phyloP scores from a whole-genome alignment of 1,140 invertebrate genomes.

The Megalonaias nervosa region DNA sequence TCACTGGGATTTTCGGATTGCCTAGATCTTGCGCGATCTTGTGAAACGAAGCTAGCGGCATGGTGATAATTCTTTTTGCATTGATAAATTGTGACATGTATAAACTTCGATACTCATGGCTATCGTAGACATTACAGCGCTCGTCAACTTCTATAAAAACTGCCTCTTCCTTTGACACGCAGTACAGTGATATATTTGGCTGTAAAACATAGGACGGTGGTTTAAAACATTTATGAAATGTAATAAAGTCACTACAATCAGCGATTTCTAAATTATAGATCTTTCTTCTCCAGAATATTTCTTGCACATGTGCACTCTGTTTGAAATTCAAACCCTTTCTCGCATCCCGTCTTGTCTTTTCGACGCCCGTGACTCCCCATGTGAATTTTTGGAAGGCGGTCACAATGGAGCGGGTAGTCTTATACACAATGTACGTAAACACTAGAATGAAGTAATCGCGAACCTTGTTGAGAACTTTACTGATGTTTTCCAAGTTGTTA shows the following conservation, averaged over 20 bases:
- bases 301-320: constrained; percentile 63
- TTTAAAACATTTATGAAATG: constrained; percentile 62
- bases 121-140: constrained; percentile 18
- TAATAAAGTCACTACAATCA: constrained; percentile 61
- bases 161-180: constrained; percentile 58
- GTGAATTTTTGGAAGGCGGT: constrained; percentile 63
- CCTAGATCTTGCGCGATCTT: constrained; percentile 65
- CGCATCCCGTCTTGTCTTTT: constrained; percentile 58
- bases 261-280: constrained; percentile 53
- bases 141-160: constrained; percentile 59
- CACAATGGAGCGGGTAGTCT: constrained; percentile 53
- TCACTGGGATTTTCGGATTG: constrained; percentile 53
- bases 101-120: constrained; percentile 24
- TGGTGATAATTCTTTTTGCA: constrained; percentile 59
- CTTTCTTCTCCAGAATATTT: constrained; percentile 63
- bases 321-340: constrained; percentile 61
- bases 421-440: constrained; percentile 52
- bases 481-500: constrained; percentile 63
- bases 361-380: constrained; percentile 64
- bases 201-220: constrained; percentile 63
- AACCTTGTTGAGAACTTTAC: constrained; percentile 56
- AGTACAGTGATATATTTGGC: constrained; percentile 61
- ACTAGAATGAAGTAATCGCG: constrained; percentile 56
- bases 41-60: constrained; percentile 64
- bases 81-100: constrained; percentile 56